Evolutionary conservation across 2,113 vertebrate genomes (phyloP).

Genomic region (Phaethornis superciliosus): DNA sequence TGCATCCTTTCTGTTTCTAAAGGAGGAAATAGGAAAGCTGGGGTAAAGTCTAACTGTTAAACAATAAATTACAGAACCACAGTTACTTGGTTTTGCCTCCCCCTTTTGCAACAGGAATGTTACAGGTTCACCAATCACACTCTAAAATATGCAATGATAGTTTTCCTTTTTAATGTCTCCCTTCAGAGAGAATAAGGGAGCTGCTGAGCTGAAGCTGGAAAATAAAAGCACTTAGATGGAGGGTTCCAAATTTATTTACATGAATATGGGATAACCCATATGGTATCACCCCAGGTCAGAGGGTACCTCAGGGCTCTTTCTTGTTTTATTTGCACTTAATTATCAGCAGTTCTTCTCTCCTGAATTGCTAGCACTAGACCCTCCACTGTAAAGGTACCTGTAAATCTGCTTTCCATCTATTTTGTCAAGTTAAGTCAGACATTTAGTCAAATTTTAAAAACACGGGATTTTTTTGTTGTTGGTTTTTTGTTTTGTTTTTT

Average conservation of each 20-base stretch:
- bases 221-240: not conserved
- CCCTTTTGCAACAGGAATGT: not conserved
- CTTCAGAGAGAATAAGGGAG: not conserved
- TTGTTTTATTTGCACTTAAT: not conserved
- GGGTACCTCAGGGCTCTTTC: not conserved
- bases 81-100: not conserved
- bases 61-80: not conserved
- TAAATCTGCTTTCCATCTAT: not conserved
- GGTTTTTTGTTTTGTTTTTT: not conserved
- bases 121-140: not conserved
- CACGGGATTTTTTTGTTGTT: not conserved
- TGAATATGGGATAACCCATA: not conserved
- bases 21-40: not conserved
- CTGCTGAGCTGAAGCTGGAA: not conserved
- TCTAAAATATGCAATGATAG: not conserved
- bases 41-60: not conserved
- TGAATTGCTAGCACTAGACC: not conserved
- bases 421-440: not conserved
- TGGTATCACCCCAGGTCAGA: not conserved
- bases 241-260: not conserved
- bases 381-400: not conserved
- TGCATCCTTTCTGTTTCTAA: not conserved
- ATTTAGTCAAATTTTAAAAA: rapidly evolving
- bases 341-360: not conserved
- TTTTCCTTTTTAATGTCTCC: not conserved